Evolutionary conservation across 92 coral and sea anemone species (phyloP), one percentile per base, ranked within the genome.

Genomic region (Phenganax subtilis): DNA sequence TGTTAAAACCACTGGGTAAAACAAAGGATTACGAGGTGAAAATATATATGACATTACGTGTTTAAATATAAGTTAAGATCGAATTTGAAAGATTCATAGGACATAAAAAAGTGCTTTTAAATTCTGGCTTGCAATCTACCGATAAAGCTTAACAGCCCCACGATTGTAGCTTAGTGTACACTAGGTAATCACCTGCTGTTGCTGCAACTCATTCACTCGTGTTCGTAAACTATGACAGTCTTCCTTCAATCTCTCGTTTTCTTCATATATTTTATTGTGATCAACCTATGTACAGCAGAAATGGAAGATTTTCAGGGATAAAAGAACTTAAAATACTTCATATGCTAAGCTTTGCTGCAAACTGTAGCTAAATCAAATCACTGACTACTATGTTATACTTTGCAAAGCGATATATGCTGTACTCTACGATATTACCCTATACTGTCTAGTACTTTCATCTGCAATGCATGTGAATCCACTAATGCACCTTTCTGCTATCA

Each of bases 151-250:
- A 15, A 10, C 15, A 3, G 12, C 63, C 63, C 16, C 16, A 15
- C 63, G 14, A 11, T 58, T 58, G 4, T 20, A 58, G 63, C 12
- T 15, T 11, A 11, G 6, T 15, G 20, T 16, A 3, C 17, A 59
- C 65, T 59, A 72, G 12, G 12, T 58, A 71, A 6, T 64, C 25
- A 94, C 98, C 97, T 92, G 98, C 65, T 91, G 93, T 58, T 92
- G 92, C 75, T 94, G 92, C 28, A 94, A 83, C n/a, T 92, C 84
- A 27, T 85, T 76, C 57, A 94, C 87, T 52, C 89, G 90, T 84
- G 89, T 89, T 51, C 92, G 76, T 47, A 90, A 90, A 51, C 77
- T 89, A 65, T 88, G 82, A 80, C 92, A 90, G 68, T 92, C 98
- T 28, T 89, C 90, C 81, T 92, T 90, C 30, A 94, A 80, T 14